A percentile compares a stretch with the other conserved stretches of the same genome.
Evolutionary conservation across 1,140 invertebrate genomes (phyloP).

Genomic region (Grapholita molesta): DNA sequence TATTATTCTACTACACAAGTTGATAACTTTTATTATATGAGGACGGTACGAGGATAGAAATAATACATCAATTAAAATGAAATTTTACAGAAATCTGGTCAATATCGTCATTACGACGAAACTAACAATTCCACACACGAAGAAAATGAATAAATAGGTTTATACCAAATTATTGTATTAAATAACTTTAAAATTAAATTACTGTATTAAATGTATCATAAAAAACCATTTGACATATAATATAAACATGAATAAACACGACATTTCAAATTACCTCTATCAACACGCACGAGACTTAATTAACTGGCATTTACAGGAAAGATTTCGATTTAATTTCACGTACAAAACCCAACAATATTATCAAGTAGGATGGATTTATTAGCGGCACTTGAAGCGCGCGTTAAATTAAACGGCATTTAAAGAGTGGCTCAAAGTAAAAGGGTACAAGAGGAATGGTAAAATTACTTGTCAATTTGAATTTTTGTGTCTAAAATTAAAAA

Average conservation of each 20-base stretch:
- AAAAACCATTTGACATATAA: background rate
- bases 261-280: background rate
- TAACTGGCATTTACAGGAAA: conserved; percentile 58
- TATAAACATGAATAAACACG: background rate
- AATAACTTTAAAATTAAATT: too few relatives aligned
- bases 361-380: conserved; percentile 56
- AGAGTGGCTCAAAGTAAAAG: conserved; percentile 29
- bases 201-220: too few relatives aligned
- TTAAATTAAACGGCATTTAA: conserved; percentile 70
- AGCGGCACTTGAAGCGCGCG: conserved; percentile 63
- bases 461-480: background rate
- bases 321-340: conserved; percentile 61
- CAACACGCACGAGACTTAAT: conserved; percentile 34
- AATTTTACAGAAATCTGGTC: too few relatives aligned
- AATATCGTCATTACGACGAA: too few relatives aligned
- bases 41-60: too few relatives aligned
- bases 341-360: conserved; percentile 54
- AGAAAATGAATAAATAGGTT: too few relatives aligned
- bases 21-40: too few relatives aligned
- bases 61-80: too few relatives aligned
- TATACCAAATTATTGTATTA: too few relatives aligned
- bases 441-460: background rate
- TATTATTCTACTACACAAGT: too few relatives aligned
- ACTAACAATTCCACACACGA: too few relatives aligned
- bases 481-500: too few relatives aligned